Percentiles rank a stretch among this genome's conserved stretches.
Conservation (phyloP, 2,113 vertebrate genomes). For the Mionectes macconnelli region DNA sequence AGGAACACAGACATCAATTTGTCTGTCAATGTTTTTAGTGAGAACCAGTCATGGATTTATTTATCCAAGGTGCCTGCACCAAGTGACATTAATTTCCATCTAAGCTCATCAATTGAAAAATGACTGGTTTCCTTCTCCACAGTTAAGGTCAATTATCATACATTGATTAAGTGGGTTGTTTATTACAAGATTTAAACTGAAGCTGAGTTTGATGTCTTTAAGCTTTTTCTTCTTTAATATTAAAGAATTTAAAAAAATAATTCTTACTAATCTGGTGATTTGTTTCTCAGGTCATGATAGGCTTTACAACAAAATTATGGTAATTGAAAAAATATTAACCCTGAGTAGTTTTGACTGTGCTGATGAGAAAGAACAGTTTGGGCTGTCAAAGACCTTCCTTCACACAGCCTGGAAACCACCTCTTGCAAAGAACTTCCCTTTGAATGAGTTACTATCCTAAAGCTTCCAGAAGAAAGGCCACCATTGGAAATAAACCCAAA, state of each 20-base stretch:
- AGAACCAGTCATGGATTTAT: background rate
- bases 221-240: background rate
- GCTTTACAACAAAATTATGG: background rate
- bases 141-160: background rate
- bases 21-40: background rate
- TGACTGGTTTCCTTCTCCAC: conserved; percentile 13
- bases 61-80: background rate
- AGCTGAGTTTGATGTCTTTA: background rate
- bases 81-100: background rate
- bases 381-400: background rate
- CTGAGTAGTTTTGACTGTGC: background rate
- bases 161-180: conserved; percentile 12
- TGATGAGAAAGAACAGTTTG: background rate
- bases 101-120: conserved; percentile 19
- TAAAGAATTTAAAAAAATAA: background rate
- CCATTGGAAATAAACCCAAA: background rate
- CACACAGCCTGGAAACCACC: background rate
- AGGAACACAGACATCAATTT: background rate
- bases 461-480: background rate
- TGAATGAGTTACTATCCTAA: background rate
- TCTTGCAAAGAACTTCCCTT: background rate
- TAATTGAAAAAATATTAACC: background rate
- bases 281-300: background rate
- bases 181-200: background rate
- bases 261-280: background rate